Conservation (phyloP, 2,888 invertebrate genomes). For the Omphaloscelis lunosa region DNA sequence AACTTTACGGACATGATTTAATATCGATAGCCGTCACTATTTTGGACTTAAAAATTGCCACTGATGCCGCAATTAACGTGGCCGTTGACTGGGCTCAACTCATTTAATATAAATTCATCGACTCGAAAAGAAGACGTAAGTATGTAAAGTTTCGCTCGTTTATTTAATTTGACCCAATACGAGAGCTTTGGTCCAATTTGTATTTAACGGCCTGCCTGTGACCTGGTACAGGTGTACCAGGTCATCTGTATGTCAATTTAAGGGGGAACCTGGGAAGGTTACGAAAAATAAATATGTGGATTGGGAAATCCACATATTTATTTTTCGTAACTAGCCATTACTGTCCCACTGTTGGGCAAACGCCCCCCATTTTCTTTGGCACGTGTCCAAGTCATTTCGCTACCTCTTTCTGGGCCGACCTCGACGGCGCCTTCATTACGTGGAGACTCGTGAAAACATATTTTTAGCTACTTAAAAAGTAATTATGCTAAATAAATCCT, state of each 20-base stretch:
- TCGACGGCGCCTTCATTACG: background rate
- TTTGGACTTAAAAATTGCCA: too few relatives aligned
- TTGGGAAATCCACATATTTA: too few relatives aligned
- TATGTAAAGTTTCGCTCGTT: too few relatives aligned
- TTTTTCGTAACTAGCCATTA: background rate
- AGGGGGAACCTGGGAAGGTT: too few relatives aligned
- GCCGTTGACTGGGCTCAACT: too few relatives aligned
- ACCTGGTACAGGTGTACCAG: too few relatives aligned
- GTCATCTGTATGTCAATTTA: background rate
- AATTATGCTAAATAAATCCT: slow-evolving; percentile 30
- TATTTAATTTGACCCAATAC: background rate
- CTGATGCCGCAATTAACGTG: too few relatives aligned
- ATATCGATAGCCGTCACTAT: too few relatives aligned
- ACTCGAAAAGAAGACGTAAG: too few relatives aligned
- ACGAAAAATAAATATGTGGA: too few relatives aligned
- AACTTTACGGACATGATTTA: too few relatives aligned
- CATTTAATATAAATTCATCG: too few relatives aligned
- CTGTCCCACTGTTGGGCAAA: background rate
- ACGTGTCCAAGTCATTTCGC: background rate
- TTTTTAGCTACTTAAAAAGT: background rate
- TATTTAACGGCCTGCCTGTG: background rate
- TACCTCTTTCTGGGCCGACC: background rate
- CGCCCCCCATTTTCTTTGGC: background rate
- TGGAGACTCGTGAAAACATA: background rate
- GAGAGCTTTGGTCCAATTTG: background rate